Evolutionary conservation across 2,797 vertebrate species (phyloP).

Genomic region (Pantherophis vulpinus): DNA sequence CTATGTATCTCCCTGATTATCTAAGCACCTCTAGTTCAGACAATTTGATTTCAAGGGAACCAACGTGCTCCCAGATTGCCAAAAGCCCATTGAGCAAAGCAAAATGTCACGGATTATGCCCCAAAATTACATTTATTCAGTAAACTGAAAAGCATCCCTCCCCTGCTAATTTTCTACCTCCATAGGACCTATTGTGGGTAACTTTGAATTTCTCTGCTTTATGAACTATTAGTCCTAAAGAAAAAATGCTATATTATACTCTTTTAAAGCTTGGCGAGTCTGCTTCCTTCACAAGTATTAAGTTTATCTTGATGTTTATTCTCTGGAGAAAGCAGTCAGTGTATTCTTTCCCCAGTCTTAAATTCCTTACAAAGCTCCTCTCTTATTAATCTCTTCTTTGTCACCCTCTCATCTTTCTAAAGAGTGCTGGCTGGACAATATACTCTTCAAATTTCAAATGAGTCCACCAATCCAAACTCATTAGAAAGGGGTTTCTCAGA

Average conservation of each 20-base stretch:
- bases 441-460: neutral
- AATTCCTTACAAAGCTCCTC: neutral
- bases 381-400: neutral
- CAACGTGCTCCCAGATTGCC: too few species aligned
- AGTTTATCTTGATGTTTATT: neutral
- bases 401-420: neutral
- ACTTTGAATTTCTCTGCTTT: too few species aligned
- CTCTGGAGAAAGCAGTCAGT: neutral
- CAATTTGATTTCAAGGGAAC: too few species aligned
- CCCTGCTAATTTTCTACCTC: neutral
- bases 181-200: neutral
- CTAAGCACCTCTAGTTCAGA: too few species aligned
- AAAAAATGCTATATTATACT: too few species aligned
- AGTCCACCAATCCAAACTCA: neutral
- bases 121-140: too few species aligned
- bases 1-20: too few species aligned
- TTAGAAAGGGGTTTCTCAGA: neutral
- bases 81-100: too few species aligned
- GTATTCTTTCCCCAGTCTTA: neutral
- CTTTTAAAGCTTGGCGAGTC: too few species aligned
- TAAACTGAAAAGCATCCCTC: too few species aligned
- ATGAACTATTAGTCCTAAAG: too few species aligned
- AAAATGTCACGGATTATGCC: too few species aligned
- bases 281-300: neutral
- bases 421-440: neutral